These are phyloP conservation scores for Odontomachus brunneus DNA, from an alignment of 1,140 invertebrate genomes.

Conservation along the genomic window DNA sequence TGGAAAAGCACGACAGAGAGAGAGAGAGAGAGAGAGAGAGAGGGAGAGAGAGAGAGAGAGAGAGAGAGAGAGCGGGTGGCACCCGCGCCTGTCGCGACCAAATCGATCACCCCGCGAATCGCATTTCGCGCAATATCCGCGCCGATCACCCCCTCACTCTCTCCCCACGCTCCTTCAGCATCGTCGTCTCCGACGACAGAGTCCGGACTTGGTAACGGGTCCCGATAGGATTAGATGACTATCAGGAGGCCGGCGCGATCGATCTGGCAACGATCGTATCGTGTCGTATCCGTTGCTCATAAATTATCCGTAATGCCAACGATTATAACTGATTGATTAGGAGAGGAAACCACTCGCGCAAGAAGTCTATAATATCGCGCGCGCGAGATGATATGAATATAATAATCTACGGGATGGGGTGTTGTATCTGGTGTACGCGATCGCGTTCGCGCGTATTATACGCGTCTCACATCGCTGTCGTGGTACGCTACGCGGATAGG, in stretches of 20 bases:
- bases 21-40: no score
- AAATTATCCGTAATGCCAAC: constrained; percentile 41
- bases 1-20: no score
- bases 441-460: not conserved
- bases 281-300: constrained; percentile 45
- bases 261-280: constrained; percentile 46
- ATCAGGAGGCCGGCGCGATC: constrained; percentile 33
- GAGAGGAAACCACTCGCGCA: constrained; percentile 25
- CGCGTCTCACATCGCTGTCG: no score
- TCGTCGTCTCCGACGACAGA: constrained; percentile 36
- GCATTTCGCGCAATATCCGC: no score
- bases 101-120: constrained; percentile 64
- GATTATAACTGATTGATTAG: constrained; percentile 44
- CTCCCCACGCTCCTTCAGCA: constrained; percentile 2
- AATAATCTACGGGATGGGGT: not conserved
- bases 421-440: not conserved
- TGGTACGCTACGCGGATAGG: no score
- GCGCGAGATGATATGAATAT: constrained; percentile 14
- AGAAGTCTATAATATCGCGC: constrained; percentile 2
- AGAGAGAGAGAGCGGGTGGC: constrained; percentile 19
- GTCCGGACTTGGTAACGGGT: constrained; percentile 37
- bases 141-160: not conserved
- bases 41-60: not conserved
- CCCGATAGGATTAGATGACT: constrained; percentile 30
- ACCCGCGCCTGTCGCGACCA: constrained; percentile 62